Percentiles rank a stretch among this genome's conserved stretches.
These are phyloP conservation scores for Caenorhabditis japonica DNA, from an alignment of 2,888 invertebrate species.

Conservation along the genomic window DNA sequence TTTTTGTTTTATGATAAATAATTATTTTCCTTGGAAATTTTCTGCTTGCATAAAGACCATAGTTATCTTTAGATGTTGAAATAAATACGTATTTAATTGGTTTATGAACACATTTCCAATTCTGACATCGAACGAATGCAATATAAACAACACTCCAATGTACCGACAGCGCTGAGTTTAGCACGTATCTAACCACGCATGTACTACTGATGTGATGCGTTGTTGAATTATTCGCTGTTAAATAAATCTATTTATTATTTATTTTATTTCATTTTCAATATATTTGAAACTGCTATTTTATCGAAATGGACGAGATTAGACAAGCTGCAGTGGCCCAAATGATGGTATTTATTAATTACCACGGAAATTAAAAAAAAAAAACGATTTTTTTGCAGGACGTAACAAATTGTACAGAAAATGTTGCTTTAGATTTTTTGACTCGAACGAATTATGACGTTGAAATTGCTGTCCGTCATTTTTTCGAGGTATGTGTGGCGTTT, in stretches of 20 bases:
- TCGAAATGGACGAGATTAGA: slow-evolving; percentile 24
- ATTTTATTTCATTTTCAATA: slow-evolving; percentile 1
- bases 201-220: too few relatives aligned
- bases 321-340: slow-evolving; percentile 27
- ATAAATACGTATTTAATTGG: too few relatives aligned
- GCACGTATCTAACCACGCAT: too few relatives aligned
- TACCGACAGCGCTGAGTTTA: slow-evolving; percentile 12
- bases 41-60: background rate
- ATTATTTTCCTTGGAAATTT: background rate
- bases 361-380: background rate
- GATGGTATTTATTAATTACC: slow-evolving; percentile 27
- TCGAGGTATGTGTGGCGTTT: too few relatives aligned
- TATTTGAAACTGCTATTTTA: slow-evolving; percentile 1
- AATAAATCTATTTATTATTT: background rate
- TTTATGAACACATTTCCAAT: background rate
- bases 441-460: slow-evolving; percentile 39
- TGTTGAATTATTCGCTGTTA: too few relatives aligned
- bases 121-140: too few relatives aligned
- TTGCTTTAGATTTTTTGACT: slow-evolving; percentile 22
- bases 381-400: slow-evolving; percentile 35
- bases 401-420: slow-evolving; percentile 25
- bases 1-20: background rate
- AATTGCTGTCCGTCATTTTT: slow-evolving; percentile 42
- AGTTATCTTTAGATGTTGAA: too few relatives aligned
- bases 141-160: slow-evolving; percentile 27